Percentiles rank a stretch among this genome's conserved stretches.
phyloP scores from a whole-genome alignment of 2,888 invertebrate genomes.

The Pristionchus mayeri region DNA sequence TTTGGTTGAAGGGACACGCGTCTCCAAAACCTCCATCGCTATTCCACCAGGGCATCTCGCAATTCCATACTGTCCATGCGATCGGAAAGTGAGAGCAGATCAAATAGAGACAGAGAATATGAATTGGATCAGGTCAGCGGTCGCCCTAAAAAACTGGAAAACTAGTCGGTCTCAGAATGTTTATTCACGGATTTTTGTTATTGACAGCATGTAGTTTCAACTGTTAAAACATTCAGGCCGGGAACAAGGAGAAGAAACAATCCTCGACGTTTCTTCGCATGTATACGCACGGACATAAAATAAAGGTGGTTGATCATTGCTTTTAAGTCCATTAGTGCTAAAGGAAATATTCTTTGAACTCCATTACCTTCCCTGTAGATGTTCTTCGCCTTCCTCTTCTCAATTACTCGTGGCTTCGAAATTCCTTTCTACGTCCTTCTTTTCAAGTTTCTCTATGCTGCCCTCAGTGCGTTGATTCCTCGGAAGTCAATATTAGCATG shows the following conservation, averaged over 20 bases:
- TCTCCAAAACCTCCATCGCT: slow-evolving; percentile 2
- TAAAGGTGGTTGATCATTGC: background rate
- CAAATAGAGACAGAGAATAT: background rate
- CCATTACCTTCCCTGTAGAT: background rate
- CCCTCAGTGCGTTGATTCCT: background rate
- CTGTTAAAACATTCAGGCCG: background rate
- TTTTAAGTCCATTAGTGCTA: background rate
- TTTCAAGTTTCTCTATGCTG: slow-evolving; percentile 44
- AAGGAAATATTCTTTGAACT: background rate
- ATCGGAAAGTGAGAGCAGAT: background rate
- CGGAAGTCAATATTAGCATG: background rate
- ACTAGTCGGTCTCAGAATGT: too few relatives aligned
- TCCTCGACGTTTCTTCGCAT: slow-evolving; percentile 10
- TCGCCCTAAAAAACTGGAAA: too few relatives aligned
- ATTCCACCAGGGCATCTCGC: background rate
- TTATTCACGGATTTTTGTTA: background rate
- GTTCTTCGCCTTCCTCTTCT: slow-evolving; percentile 32
- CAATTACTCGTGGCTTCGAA: slow-evolving; percentile 38
- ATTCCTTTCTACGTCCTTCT: slow-evolving; percentile 36
- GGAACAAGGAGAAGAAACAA: background rate
- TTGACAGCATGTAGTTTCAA: too few relatives aligned
- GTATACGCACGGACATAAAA: slow-evolving; percentile 28
- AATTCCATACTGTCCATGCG: background rate
- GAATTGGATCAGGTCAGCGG: background rate
- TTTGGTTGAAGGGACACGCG: background rate